Conservation (phyloP, 2,888 invertebrate species). For the Flexamia atlantica region DNA sequence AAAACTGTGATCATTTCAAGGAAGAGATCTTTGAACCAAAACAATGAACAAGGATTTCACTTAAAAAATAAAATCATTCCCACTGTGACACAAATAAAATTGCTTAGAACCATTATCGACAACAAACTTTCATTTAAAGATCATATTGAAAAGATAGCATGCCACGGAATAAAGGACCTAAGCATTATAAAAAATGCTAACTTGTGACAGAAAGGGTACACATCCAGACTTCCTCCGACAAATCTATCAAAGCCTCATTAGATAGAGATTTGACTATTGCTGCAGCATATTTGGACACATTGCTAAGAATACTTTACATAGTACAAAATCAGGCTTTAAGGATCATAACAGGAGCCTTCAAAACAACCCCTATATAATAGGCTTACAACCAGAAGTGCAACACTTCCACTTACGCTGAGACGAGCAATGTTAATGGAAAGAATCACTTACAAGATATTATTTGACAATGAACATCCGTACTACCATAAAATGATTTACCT, state of each 20-base stretch:
- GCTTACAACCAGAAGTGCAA: too few species aligned
- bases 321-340: not conserved
- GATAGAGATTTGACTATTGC: not conserved
- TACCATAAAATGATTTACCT: too few species aligned
- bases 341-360: not conserved
- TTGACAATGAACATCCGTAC: too few species aligned
- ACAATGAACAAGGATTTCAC: not conserved
- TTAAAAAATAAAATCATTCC: not conserved
- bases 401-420: too few species aligned
- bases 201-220: conserved; percentile 4
- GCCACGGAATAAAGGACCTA: not conserved
- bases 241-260: not conserved
- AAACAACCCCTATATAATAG: too few species aligned
- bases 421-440: too few species aligned
- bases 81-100: not conserved
- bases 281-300: not conserved
- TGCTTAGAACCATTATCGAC: not conserved
- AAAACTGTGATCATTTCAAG: not conserved
- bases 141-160: not conserved
- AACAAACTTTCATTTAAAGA: conserved; percentile 5
- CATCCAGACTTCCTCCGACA: not conserved
- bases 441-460: too few species aligned
- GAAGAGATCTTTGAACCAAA: not conserved
- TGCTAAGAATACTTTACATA: not conserved
- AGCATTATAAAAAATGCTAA: not conserved